A percentile compares a stretch with the other conserved stretches of the same genome.
These are phyloP conservation scores for Parambassis ranga DNA, from an alignment of 2,797 vertebrate species.

Conservation along the genomic window DNA sequence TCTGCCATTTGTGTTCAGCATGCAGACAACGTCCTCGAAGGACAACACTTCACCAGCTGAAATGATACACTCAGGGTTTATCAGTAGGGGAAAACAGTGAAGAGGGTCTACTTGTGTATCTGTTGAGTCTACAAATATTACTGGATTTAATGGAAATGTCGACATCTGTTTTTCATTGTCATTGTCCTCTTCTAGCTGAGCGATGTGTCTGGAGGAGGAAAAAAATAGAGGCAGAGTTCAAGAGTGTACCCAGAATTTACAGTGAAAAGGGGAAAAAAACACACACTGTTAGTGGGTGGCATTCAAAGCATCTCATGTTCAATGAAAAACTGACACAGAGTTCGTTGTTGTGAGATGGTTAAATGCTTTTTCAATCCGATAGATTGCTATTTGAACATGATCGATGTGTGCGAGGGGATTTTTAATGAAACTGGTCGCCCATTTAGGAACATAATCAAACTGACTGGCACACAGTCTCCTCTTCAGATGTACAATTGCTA, in stretches of 20 bases:
- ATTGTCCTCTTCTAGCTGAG: not conserved
- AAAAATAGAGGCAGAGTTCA: not conserved
- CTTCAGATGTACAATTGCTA: not conserved
- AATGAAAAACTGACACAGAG: not conserved
- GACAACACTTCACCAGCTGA: not conserved
- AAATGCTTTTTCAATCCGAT: conserved; percentile 16
- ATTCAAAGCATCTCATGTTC: not conserved
- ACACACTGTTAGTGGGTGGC: too few species aligned
- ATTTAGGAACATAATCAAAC: conserved; percentile 10
- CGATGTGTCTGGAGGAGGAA: not conserved
- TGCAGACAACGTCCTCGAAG: not conserved
- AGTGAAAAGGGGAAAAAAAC: too few species aligned
- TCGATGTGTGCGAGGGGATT: not conserved
- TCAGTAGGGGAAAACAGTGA: not conserved
- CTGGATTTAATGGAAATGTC: conserved; percentile 6
- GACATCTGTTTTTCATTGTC: not conserved
- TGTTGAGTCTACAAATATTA: conserved; percentile 1
- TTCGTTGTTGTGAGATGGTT: not conserved
- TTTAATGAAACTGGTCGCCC: conserved; percentile 27
- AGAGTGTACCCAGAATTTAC: too few species aligned
- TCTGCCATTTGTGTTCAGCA: not conserved
- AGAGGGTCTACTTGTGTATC: not conserved
- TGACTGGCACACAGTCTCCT: not conserved
- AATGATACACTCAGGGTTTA: not conserved
- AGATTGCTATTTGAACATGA: conserved; percentile 23